Base-by-base conservation (phyloP, 2,113 vertebrate species). In the Sturnira hondurensis region DNA sequence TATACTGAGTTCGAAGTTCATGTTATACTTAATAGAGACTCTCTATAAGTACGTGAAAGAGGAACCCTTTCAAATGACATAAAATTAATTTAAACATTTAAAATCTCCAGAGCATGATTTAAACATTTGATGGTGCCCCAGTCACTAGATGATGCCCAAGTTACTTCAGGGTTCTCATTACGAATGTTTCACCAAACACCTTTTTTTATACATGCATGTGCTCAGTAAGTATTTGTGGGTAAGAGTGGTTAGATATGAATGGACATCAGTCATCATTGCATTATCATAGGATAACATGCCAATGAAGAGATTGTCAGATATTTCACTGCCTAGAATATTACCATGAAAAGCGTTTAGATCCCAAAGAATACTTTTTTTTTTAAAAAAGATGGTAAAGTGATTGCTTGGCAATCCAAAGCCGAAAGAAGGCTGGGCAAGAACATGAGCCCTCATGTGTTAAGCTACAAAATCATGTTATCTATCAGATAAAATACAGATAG, bases 201-300 rank as follows among this genome's bases (percentile, higher is more conserved):
- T 95, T 82, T 47, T 81, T 94, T 96, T 84, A 86, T 41, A 88
- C 36, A 65, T 94, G 90, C 90, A 84, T 56, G 9, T 82, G 12
- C 6, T 97, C 52, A 97, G 56, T 92, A 96, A 84, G 10, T 81
- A 67, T 96, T 95, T 96, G 52, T 85, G 97, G 54, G 65, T 78
- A 90, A 90, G 91, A 88, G 52, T 54, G 10, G n/a, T 41, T 77
- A 86, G 58, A 74, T 81, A 82, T n/a, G 58, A 95, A 77, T 82
- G 45, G 47, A 90, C 19, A 63, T 82, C 81, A 91, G 85, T 92
- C 93, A 95, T 91, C 65, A 86, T 31, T 85, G 28, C 65, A 63
- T 88, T 91, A 82, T 76, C 73, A 1, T 61, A 86, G 71, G 20
- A 41, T 86, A 77, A 95, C 86, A 3, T 86, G 31, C n/a, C 56